A percentile compares a stretch with the other conserved stretches of the same genome.
Conservation (phyloP, 2,888 invertebrate species). For the Ditula angustiorana region DNA sequence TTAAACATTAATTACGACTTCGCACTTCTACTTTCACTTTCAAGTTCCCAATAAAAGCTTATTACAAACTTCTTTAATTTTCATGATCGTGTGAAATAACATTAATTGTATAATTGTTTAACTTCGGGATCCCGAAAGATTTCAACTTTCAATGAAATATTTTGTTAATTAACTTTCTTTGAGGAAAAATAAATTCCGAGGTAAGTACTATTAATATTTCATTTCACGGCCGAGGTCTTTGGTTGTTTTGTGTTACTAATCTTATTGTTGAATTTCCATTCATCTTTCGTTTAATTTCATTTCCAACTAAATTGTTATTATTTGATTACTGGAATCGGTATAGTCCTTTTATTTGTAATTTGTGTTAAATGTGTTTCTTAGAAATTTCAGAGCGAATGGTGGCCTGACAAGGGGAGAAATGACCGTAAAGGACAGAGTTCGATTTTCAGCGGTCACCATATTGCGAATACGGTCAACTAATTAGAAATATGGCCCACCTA, state of each 20-base stretch:
- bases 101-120: conserved; percentile 34
- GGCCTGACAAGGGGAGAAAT: too few relatives aligned
- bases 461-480: too few relatives aligned
- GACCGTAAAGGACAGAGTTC: too few relatives aligned
- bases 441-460: too few relatives aligned
- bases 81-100: conserved; percentile 31
- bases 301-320: not conserved
- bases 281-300: not conserved
- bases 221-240: not conserved
- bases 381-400: too few relatives aligned
- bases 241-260: not conserved
- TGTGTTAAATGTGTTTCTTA: too few relatives aligned
- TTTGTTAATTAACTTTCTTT: conserved; percentile 10
- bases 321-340: too few relatives aligned
- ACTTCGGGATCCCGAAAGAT: not conserved
- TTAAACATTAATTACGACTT: conserved; percentile 30
- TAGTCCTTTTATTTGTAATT: too few relatives aligned
- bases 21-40: not conserved
- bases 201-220: not conserved
- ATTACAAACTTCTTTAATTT: conserved; percentile 36
- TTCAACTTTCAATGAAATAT: conserved; percentile 28
- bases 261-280: too few relatives aligned
- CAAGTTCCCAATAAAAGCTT: conserved; percentile 25
- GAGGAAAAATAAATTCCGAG: not conserved
- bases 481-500: too few relatives aligned